Evolutionary conservation across 2,888 invertebrate species (phyloP), one percentile per base, ranked within the genome.

Genomic region (Erebia epiphron): DNA sequence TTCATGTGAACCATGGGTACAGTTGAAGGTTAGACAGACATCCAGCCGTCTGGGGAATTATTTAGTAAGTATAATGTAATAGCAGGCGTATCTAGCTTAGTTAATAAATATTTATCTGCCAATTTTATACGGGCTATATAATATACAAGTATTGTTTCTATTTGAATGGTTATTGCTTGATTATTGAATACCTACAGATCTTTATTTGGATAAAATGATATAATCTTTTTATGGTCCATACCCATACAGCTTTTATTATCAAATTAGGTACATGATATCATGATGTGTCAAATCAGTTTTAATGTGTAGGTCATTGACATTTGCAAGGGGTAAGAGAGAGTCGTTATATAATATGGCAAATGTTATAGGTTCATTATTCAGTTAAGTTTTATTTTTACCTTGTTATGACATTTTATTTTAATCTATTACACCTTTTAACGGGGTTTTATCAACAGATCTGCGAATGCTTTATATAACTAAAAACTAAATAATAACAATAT

Each of bases 1-100:
- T 54, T 35, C 8, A 41, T 41, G 35, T 54, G 35, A 52, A 16
- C 26, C 63, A 50, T 11, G 52, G 64, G 21, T 50, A 50, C 62
- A 63, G 9, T 26, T 21, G 49, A 63, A 61, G 46, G 26, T 52
- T 63, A 63, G 50, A 35, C 26, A 21, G 26, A 10, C 35, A 50
- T 10, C 11, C 18, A 50, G n/a, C 11, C 18, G 43, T 52, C 50
- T 63, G 18, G 49, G 4, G 16, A 63, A n/a, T 50, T 35, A 50
- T 49, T 62, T 62, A n/a, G 8, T 35, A 57, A 8, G n/a, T 9
- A n/a, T 56, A 60, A 41, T 61, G 18, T 21, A 61, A 61, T 61
- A 35, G 26, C 26, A 1, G 10, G 21, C 21, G 21, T 60, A 16
- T 16, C 41, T 60, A 16, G 41, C 41, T 16, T n/a, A 10, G 7